Percentiles rank a stretch among this genome's conserved stretches.
phyloP scores from a whole-genome alignment of 1,140 invertebrate genomes.

The Triops longicaudatus region DNA sequence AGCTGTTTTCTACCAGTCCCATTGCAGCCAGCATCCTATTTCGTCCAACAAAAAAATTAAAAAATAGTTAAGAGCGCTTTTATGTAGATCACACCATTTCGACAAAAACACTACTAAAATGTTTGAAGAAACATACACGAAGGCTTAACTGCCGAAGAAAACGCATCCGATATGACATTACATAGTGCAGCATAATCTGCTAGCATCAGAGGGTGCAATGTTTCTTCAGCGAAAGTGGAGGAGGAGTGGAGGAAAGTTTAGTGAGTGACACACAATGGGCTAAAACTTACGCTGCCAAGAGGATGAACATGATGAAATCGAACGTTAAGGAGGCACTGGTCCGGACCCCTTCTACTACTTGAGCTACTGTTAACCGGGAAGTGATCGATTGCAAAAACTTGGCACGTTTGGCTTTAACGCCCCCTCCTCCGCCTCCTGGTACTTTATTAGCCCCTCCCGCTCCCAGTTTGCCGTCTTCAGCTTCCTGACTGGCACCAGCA shows the following conservation, averaged over 20 bases:
- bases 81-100: background rate
- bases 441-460: background rate
- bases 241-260: background rate
- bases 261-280: slow-evolving; percentile 30
- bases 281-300: slow-evolving; percentile 64
- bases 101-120: slow-evolving; percentile 28
- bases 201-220: background rate
- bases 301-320: slow-evolving; percentile 66
- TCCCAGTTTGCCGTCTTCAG: background rate
- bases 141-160: background rate
- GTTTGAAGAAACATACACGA: background rate
- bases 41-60: slow-evolving; percentile 26
- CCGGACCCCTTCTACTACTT: slow-evolving; percentile 71
- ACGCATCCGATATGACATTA: background rate
- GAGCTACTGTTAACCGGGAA: slow-evolving; percentile 71
- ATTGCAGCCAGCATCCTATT: slow-evolving; percentile 51
- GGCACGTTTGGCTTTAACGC: slow-evolving; percentile 47
- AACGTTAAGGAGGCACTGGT: slow-evolving; percentile 68
- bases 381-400: slow-evolving; percentile 61
- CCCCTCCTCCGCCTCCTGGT: background rate
- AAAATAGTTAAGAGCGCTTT: background rate
- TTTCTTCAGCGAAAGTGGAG: background rate
- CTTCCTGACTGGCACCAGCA: background rate
- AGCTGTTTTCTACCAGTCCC: slow-evolving; percentile 68
- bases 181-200: background rate